These are phyloP conservation scores for Chiloscyllium punctatum DNA, from an alignment of 2,797 vertebrate species.

Conservation along the genomic window DNA sequence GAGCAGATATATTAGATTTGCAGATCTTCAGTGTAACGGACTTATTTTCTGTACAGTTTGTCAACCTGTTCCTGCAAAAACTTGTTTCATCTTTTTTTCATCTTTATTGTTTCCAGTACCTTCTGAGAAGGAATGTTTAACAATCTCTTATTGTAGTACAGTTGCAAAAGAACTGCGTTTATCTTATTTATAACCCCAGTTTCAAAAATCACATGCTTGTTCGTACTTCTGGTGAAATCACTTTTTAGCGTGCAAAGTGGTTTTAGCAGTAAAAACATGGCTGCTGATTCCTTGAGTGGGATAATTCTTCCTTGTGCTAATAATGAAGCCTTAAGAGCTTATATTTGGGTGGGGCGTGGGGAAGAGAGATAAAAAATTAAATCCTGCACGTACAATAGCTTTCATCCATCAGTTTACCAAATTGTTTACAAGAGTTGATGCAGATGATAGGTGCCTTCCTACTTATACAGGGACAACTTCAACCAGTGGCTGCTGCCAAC, in stretches of 20 bases:
- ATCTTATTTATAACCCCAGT: not conserved
- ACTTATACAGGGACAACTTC: not conserved
- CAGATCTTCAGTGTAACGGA: not conserved
- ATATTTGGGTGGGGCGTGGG: not conserved
- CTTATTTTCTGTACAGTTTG: not conserved
- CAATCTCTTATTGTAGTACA: not conserved
- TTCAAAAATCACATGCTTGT: not conserved
- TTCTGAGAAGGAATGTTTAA: slow-evolving; percentile 4
- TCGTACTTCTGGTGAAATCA: not conserved
- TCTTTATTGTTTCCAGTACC: slow-evolving; percentile 1
- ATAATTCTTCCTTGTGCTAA: not conserved
- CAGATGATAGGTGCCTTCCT: not conserved
- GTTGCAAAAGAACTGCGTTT: not conserved
- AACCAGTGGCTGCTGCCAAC: not conserved
- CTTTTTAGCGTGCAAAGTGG: not conserved
- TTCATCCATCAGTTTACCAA: not conserved
- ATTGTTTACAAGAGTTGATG: not conserved
- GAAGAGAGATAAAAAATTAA: not conserved
- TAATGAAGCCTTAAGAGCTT: not conserved
- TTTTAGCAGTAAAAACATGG: not conserved
- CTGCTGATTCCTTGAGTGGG: not conserved
- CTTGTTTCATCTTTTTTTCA: not conserved
- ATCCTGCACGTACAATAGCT: not conserved
- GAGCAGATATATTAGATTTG: not conserved
- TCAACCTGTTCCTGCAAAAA: not conserved